phyloP scores from a whole-genome alignment of 2,797 vertebrate genomes.

The Smutsia temminckii region DNA sequence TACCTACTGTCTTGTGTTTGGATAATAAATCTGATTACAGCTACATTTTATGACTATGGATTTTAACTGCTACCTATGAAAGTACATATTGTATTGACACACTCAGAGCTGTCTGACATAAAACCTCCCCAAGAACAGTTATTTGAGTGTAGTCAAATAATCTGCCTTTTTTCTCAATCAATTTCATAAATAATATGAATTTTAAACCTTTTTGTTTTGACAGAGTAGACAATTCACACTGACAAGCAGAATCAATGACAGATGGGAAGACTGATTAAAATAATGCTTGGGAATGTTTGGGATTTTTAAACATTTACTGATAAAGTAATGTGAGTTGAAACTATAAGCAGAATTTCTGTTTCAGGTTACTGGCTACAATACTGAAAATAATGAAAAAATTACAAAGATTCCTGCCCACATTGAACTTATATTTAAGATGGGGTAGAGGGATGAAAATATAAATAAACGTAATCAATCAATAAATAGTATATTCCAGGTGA shows the following conservation, averaged over 20 bases:
- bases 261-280: neutral
- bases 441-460: neutral
- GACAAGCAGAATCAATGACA: neutral
- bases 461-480: neutral
- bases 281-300: neutral
- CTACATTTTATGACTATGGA: neutral
- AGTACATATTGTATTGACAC: neutral
- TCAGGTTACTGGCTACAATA: neutral
- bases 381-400: neutral
- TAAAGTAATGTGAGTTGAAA: neutral
- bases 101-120: neutral
- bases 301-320: neutral
- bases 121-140: neutral
- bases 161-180: neutral
- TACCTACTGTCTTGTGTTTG: neutral
- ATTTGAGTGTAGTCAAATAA: neutral
- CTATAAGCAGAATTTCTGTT: neutral
- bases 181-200: conserved; percentile 10
- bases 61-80: neutral
- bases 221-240: neutral
- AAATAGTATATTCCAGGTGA: neutral
- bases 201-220: conserved; percentile 40
- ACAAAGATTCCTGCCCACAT: neutral
- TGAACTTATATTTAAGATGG: neutral
- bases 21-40: neutral